Conservation (phyloP, 2,888 invertebrate genomes). For the Aphodius granarius region DNA sequence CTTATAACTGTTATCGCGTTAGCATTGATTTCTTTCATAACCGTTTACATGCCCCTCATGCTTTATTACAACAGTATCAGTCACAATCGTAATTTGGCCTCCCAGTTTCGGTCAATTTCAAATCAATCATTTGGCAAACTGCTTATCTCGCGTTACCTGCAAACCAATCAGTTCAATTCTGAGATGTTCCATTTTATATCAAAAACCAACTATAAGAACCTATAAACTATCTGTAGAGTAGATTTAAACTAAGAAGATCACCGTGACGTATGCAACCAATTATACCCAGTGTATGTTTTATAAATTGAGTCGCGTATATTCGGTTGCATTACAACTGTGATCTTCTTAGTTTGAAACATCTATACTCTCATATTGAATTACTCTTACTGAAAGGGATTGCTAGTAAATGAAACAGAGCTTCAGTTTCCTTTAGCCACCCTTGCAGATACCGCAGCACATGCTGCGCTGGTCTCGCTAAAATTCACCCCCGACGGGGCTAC, state of each 20-base stretch:
- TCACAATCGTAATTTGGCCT: not conserved
- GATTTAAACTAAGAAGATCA: too few species aligned
- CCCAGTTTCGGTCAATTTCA: slow-evolving; percentile 14
- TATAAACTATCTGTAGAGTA: too few species aligned
- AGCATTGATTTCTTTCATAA: slow-evolving; percentile 46
- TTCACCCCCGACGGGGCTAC: not conserved
- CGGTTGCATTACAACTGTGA: too few species aligned
- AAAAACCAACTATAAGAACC: too few species aligned
- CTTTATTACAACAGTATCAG: slow-evolving; percentile 13
- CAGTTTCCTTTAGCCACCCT: not conserved
- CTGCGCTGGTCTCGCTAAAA: not conserved
- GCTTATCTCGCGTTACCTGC: not conserved
- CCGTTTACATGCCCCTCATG: slow-evolving; percentile 22
- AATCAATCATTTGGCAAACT: slow-evolving; percentile 13
- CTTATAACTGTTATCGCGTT: slow-evolving; percentile 46
- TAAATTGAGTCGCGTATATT: too few species aligned
- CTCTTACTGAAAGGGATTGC: too few species aligned
- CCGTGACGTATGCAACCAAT: too few species aligned
- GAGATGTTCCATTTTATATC: too few species aligned
- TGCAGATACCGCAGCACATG: not conserved
- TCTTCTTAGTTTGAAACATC: too few species aligned
- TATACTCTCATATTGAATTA: too few species aligned
- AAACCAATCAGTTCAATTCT: too few species aligned
- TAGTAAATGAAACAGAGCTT: not conserved
- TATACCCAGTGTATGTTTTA: too few species aligned